Conservation (phyloP, 2,888 invertebrate species). For the Xestia c-nigrum region DNA sequence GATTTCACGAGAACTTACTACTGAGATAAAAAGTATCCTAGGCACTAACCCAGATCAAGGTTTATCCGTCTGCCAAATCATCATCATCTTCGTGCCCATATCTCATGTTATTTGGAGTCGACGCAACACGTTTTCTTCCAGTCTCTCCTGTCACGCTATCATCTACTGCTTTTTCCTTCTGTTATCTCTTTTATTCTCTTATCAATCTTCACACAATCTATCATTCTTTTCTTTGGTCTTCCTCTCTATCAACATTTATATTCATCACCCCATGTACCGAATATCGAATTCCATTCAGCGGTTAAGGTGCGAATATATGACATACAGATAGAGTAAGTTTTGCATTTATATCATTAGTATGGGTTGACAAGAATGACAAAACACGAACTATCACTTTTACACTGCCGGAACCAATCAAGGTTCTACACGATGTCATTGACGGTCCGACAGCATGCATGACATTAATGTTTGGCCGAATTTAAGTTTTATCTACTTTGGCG, state of each 20-base stretch:
- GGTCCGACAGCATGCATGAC: neutral
- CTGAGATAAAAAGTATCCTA: neutral
- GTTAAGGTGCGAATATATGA: neutral
- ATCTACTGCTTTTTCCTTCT: too few relatives aligned
- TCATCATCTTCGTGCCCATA: too few relatives aligned
- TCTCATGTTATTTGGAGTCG: too few relatives aligned
- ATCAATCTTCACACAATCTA: too few relatives aligned
- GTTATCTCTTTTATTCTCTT: too few relatives aligned
- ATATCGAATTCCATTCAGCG: neutral
- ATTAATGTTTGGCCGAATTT: slow-evolving; percentile 4
- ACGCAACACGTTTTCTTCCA: too few relatives aligned
- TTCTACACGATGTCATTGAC: slow-evolving; percentile 47
- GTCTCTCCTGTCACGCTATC: too few relatives aligned
- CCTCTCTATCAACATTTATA: too few relatives aligned
- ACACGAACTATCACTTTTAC: slow-evolving; percentile 51
- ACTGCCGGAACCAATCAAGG: slow-evolving; percentile 51
- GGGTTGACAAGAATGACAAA: slow-evolving; percentile 14
- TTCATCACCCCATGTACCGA: too few relatives aligned
- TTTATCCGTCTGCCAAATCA: neutral
- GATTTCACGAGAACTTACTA: neutral
- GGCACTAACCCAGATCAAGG: neutral
- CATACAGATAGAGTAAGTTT: neutral
- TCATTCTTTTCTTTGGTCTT: too few relatives aligned
- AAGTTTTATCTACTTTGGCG: neutral
- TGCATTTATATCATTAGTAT: neutral